Base-by-base conservation (phyloP, 2,797 vertebrate species). In the Sebastolobus alascanus region DNA sequence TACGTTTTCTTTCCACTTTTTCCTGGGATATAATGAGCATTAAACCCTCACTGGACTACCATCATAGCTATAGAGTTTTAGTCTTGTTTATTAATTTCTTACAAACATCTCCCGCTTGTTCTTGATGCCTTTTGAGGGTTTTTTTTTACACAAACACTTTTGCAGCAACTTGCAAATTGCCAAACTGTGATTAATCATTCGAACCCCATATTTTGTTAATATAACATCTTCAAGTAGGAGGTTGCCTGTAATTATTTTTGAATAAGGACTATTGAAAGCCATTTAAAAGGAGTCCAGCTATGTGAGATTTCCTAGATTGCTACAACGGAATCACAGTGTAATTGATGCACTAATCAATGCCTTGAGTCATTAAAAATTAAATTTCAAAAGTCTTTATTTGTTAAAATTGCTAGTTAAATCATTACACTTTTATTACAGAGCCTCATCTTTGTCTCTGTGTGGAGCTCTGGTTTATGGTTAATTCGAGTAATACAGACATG, bases 271-370 rank as follows among this genome's bases (percentile, higher is more conserved):
- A 82, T 85, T 79, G 40, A 81, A 80, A 75, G 65, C 0, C 13
- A 73, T 72, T 73, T 9, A 2, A 37, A 68, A 72, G 2, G 10
- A 72, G 56, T 56, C 61, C 61, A 52, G 31, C 37, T 33, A 2
- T 38, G 13, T 20, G 14, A 58, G 40, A 69, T 54, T 31, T 73
- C 38, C 40, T 16, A 46, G 37, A 81, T 50, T 40, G 40, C 59
- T 52, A 12, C 16, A 40, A 46, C 29, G 59, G 6, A 68, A 55
- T 69, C n/a, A 50, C 27, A 5, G 5, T 35, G 5, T 85, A 85
- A 84, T 65, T 66, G 40, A 83, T 68, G 25, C 72, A 67, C 56
- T 60, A 79, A 80, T 88, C 63, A 72, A 56, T 80, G 35, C 14
- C 55, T 12, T 6, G 27, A 68, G 55, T 74, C 58, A 59, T 71